These are phyloP conservation scores for Aleiodes testaceus DNA, from an alignment of 2,888 invertebrate genomes.

Conservation along the genomic window DNA sequence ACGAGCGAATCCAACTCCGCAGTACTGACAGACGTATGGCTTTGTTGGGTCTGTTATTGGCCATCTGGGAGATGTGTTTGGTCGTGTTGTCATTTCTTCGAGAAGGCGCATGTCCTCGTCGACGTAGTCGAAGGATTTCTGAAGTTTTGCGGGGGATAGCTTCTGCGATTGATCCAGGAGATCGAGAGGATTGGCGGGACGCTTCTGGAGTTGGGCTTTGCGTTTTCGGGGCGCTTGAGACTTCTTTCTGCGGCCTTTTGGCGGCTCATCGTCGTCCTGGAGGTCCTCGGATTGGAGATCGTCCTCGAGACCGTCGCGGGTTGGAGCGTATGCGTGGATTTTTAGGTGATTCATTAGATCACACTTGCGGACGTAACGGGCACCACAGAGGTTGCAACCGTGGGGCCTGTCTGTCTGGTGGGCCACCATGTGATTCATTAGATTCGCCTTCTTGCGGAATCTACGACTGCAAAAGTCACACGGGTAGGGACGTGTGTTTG, in stretches of 20 bases:
- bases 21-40: conserved; percentile 87
- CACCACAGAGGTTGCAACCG: conserved; percentile 87
- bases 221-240: conserved; percentile 70
- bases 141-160: background rate
- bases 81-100: conserved; percentile 71
- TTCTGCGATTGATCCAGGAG: background rate
- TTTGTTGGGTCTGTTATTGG: conserved; percentile 81
- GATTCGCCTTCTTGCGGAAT: conserved; percentile 87
- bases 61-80: conserved; percentile 70
- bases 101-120: conserved; percentile 73
- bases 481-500: conserved; percentile 85
- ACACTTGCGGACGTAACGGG: conserved; percentile 84
- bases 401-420: conserved; percentile 89
- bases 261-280: conserved; percentile 63
- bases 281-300: conserved; percentile 73
- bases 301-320: conserved; percentile 76
- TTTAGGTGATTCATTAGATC: conserved; percentile 90
- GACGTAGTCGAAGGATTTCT: conserved; percentile 65
- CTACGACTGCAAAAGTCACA: conserved; percentile 90
- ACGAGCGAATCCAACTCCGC: conserved; percentile 85
- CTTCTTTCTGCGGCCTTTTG: conserved; percentile 69
- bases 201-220: conserved; percentile 48
- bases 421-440: conserved; percentile 91
- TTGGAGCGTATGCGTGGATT: conserved; percentile 85
- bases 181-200: conserved; percentile 31